Percentiles rank a stretch among this genome's conserved stretches.
phyloP scores from a whole-genome alignment of 2,888 invertebrate genomes.

The Nebria brevicollis region DNA sequence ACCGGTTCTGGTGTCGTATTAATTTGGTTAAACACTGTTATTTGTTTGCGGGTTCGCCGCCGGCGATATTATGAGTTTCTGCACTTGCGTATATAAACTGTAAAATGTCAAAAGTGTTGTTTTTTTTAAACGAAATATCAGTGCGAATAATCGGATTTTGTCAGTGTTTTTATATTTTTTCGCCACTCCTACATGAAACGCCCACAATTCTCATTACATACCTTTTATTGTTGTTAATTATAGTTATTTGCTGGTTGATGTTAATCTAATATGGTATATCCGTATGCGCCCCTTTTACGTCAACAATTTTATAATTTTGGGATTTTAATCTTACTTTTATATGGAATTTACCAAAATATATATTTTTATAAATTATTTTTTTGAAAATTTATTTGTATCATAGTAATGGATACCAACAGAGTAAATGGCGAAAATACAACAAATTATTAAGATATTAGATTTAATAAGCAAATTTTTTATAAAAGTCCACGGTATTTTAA shows the following conservation, averaged over 20 bases:
- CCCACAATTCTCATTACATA: slow-evolving; percentile 39
- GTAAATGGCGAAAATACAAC: no score
- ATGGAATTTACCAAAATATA: no score
- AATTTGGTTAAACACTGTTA: slow-evolving; percentile 42
- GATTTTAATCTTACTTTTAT: neutral
- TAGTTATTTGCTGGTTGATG: slow-evolving; percentile 36
- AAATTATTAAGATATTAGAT: no score
- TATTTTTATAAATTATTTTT: no score
- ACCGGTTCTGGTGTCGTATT: slow-evolving; percentile 43
- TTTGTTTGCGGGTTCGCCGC: slow-evolving; percentile 29
- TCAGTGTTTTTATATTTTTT: slow-evolving; percentile 13
- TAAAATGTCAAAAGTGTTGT: neutral
- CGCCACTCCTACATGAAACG: slow-evolving; percentile 36
- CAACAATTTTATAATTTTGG: neutral
- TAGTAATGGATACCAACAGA: no score
- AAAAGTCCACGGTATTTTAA: no score
- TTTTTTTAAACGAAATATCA: neutral
- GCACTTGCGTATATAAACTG: slow-evolving; percentile 8
- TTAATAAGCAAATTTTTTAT: no score
- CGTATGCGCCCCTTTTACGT: neutral
- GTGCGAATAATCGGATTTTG: slow-evolving; percentile 17
- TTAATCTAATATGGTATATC: slow-evolving; percentile 18
- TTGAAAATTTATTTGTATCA: no score
- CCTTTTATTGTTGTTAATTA: slow-evolving; percentile 44
- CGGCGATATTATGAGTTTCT: slow-evolving; percentile 15